phyloP scores from a whole-genome alignment of 1,140 invertebrate genomes.

The Oryctes rhinoceros region DNA sequence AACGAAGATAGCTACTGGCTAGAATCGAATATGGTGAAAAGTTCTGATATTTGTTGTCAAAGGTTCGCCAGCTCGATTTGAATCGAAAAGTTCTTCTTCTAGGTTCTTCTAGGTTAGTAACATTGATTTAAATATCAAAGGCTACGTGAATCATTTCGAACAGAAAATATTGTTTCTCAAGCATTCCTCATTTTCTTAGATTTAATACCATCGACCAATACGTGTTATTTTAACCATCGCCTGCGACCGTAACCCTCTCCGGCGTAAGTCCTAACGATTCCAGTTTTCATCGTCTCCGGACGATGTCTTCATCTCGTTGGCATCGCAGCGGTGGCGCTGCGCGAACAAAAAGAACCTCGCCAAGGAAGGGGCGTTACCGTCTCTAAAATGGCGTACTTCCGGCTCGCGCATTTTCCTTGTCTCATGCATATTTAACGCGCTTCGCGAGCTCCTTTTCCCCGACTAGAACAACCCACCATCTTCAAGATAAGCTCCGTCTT shows the following conservation, averaged over 20 bases:
- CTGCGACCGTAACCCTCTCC: not conserved
- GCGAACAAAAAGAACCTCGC: not conserved
- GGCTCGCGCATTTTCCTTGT: slow-evolving; percentile 54
- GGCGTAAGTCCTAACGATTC: not conserved
- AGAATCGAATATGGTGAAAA: too few relatives aligned
- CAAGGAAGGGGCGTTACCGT: slow-evolving; percentile 51
- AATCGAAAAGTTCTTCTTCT: too few relatives aligned
- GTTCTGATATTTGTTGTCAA: too few relatives aligned
- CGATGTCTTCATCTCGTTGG: not conserved
- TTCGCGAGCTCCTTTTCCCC: not conserved
- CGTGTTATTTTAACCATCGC: not conserved
- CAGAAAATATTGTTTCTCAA: too few relatives aligned
- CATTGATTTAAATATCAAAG: too few relatives aligned
- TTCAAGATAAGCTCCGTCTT: slow-evolving; percentile 42
- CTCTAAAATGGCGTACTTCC: slow-evolving; percentile 53
- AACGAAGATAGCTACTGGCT: too few relatives aligned
- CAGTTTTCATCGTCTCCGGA: not conserved
- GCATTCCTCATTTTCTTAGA: too few relatives aligned
- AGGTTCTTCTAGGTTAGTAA: too few relatives aligned
- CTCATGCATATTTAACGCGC: slow-evolving; percentile 53
- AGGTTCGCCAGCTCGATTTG: too few relatives aligned
- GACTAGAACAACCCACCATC: slow-evolving; percentile 15
- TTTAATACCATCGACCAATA: not conserved
- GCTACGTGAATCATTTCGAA: too few relatives aligned
- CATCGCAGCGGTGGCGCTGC: not conserved